Base-by-base conservation (phyloP, 2,797 vertebrate species). In the Silurus lanzhouensis region DNA sequence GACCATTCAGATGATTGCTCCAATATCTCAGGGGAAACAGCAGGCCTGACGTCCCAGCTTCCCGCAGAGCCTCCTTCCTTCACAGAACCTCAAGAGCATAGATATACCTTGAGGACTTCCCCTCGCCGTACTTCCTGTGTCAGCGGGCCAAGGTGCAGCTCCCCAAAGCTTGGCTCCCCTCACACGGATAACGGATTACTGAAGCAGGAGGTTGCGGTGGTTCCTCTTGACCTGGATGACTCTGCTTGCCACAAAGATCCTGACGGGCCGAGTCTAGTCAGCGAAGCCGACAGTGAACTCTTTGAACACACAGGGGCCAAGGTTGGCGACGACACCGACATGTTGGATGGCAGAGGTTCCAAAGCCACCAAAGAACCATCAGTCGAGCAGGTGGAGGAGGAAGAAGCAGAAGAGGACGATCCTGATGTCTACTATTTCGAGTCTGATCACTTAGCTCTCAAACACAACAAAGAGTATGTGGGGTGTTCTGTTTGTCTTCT, bases 401-500 rank as follows among this genome's bases (percentile, higher is more conserved):
- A 97, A 67, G 97, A 98, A 72, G 96, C 96, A 70, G 97, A 98
- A 25, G 97, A 98, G 81, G 98, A 99, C 89, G 98, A 99, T 88
- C 98, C 98, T 86, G 98, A 99, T 87, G 98, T 99, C 90, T 99
- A 99, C 96, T 99, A 97, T 95, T 99, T 99, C 95, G 98, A 99
- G 95, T 99, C 98, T 75, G 98, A 99, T 95, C 98, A 99, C 96
- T 95, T 99, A 97, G 98, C 98, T 94, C 95, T 99, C 91, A 99
- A 99, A 98, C 98, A 99, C 96, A 99, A 99, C 97, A 99, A 99
- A 99, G 98, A 99, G 98, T 99, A 99, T 94, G 98, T 99, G 95
- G 93, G 93, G 91, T 70, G 87, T 88, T 79, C 55, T 68, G 66
- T 46, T 27, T 81, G 14, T 83, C 31, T 14, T 61, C 5, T 31